A percentile compares a stretch with the other conserved stretches of the same genome.
Evolutionary conservation across 1,140 invertebrate genomes (phyloP).

Genomic region (Diorhabda carinulata): DNA sequence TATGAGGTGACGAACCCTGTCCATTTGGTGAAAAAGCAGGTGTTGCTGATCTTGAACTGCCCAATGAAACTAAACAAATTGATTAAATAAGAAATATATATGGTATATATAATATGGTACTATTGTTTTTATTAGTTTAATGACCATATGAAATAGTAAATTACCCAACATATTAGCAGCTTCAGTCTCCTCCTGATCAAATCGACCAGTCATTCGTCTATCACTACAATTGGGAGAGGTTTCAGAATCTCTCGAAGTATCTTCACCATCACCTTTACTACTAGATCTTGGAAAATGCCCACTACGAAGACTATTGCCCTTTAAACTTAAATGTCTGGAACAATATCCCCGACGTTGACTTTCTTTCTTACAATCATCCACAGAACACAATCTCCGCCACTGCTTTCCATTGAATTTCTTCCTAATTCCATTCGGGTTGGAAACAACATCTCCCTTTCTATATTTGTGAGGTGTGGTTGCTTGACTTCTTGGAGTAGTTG

Average conservation of each 20-base stretch:
- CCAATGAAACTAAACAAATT: conserved; percentile 72
- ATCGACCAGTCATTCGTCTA: conserved; percentile 67
- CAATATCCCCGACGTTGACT: conserved; percentile 94
- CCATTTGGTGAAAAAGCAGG: conserved; percentile 78
- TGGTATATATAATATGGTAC: too few relatives aligned
- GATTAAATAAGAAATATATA: neutral
- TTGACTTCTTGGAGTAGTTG: conserved; percentile 79
- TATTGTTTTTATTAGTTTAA: too few relatives aligned
- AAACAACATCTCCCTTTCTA: conserved; percentile 97
- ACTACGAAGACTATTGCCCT: conserved; percentile 61
- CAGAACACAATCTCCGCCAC: conserved; percentile 93
- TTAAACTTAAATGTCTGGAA: conserved; percentile 89
- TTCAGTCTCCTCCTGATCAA: conserved; percentile 92
- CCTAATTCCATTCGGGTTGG: conserved; percentile 90
- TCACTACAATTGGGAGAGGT: conserved; percentile 76
- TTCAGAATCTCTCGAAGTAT: conserved; percentile 84
- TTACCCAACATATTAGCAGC: conserved; percentile 92
- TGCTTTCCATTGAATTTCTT: conserved; percentile 99
- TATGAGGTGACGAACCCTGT: conserved; percentile 61
- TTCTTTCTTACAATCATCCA: conserved; percentile 95
- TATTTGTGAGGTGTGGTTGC: conserved; percentile 92
- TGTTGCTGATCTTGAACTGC: conserved; percentile 78
- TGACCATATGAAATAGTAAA: too few relatives aligned
- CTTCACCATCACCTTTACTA: conserved; percentile 74
- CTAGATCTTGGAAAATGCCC: conserved; percentile 48